Evolutionary conservation across 2,113 vertebrate species (phyloP).

Genomic region (Chloropsis hardwickii): DNA sequence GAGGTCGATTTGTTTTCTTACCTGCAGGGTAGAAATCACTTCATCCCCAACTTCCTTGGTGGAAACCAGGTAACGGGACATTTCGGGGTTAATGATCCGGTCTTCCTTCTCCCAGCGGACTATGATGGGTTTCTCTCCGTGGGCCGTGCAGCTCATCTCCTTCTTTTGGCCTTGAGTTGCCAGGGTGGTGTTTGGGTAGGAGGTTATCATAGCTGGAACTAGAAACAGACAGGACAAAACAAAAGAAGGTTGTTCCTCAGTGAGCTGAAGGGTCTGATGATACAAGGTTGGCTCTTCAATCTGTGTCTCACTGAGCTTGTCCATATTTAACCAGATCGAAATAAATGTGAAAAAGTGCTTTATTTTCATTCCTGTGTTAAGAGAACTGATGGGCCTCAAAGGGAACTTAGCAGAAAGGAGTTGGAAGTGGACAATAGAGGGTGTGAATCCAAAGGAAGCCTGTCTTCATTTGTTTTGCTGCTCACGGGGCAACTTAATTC

Average conservation of each 20-base stretch:
- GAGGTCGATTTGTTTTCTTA: conserved; percentile 1
- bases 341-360: neutral
- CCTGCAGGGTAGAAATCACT: conserved; percentile 94
- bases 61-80: conserved; percentile 93
- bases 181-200: conserved; percentile 96
- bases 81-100: conserved; percentile 95
- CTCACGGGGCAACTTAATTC: neutral
- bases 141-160: conserved; percentile 93
- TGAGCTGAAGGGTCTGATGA: neutral
- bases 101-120: conserved; percentile 99
- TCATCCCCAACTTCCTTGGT: conserved; percentile 94
- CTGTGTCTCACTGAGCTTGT: neutral
- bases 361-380: neutral
- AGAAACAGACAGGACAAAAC: conserved; percentile 7
- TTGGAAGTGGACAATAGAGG: neutral
- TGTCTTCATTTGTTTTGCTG: neutral
- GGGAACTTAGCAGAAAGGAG: neutral
- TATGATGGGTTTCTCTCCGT: conserved; percentile 97
- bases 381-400: neutral
- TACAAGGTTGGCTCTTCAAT: neutral
- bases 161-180: conserved; percentile 97
- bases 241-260: neutral
- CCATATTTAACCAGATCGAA: neutral
- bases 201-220: conserved; percentile 99
- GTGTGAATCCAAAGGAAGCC: neutral